These are phyloP conservation scores for Peucedramus taeniatus DNA, from an alignment of 2,113 vertebrate genomes.

Conservation along the genomic window DNA sequence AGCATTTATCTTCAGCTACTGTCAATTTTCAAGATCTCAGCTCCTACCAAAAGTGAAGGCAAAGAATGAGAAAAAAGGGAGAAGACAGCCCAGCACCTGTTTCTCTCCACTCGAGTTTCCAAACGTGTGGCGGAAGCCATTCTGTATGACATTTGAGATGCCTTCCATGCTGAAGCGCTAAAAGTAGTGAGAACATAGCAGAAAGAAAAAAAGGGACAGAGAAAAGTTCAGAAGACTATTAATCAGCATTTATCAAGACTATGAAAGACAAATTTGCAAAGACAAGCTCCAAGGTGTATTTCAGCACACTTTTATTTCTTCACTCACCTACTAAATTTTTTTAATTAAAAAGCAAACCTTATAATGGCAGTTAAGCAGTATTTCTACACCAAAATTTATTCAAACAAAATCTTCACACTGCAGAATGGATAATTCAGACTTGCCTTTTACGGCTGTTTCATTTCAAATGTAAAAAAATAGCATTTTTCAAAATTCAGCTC, in stretches of 20 bases:
- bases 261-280: constrained; percentile 31
- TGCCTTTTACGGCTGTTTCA: not conserved
- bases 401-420: not conserved
- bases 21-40: not conserved
- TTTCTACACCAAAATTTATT: not conserved
- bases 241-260: constrained; percentile 46
- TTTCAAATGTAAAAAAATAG: not conserved
- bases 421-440: fast-evolving
- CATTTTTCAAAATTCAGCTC: not conserved
- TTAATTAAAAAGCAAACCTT: not conserved
- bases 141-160: constrained; percentile 97
- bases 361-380: not conserved
- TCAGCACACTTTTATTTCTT: constrained; percentile 20
- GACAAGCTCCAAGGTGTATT: constrained; percentile 55
- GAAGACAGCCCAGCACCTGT: constrained; percentile 84
- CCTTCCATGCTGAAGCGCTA: constrained; percentile 98
- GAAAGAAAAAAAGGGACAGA: constrained; percentile 69
- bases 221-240: constrained; percentile 74
- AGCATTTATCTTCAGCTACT: not conserved
- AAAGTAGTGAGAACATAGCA: constrained; percentile 60
- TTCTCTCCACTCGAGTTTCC: constrained; percentile 92
- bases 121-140: constrained; percentile 96
- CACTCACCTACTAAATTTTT: not conserved
- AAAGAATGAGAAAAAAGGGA: constrained; percentile 62
- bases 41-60: constrained; percentile 43